Conservation (phyloP, 1,140 invertebrate species). For the Drosophila willistoni region DNA sequence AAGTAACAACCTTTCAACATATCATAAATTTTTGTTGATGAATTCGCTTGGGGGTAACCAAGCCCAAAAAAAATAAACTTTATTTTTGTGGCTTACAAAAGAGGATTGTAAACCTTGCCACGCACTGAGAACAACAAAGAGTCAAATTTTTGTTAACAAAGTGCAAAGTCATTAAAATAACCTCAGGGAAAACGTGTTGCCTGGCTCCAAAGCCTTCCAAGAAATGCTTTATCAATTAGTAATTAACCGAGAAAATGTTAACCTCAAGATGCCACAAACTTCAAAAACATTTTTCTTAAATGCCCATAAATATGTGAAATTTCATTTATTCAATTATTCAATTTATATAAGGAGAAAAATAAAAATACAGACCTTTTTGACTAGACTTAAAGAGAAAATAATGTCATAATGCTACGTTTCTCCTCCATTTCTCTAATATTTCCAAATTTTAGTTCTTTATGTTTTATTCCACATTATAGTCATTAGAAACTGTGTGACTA, state of each 20-base stretch:
- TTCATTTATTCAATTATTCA: too few species aligned
- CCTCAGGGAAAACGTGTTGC: conserved; percentile 8
- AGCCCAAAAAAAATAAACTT: neutral
- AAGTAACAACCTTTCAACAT: conserved; percentile 16
- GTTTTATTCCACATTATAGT: too few species aligned
- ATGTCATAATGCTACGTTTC: too few species aligned
- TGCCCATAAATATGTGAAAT: neutral
- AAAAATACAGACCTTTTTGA: too few species aligned
- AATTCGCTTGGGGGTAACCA: conserved; percentile 15
- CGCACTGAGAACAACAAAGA: neutral
- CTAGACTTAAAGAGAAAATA: too few species aligned
- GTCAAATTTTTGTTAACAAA: conserved; percentile 7
- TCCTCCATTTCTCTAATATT: too few species aligned
- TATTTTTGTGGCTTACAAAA: neutral
- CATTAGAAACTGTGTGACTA: too few species aligned
- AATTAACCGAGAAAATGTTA: conserved; percentile 8
- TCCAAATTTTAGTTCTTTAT: too few species aligned
- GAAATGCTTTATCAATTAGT: conserved; percentile 12
- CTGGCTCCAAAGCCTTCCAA: neutral
- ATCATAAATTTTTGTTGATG: conserved; percentile 12
- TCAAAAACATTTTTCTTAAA: neutral
- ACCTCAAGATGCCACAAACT: neutral
- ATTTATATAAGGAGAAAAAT: too few species aligned
- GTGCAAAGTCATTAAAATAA: conserved; percentile 12
- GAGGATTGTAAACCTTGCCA: neutral